Percentiles rank a stretch among this genome's conserved stretches.
Evolutionary conservation across 2,113 vertebrate genomes (phyloP).

Genomic region (Benitochromis conjunctus): DNA sequence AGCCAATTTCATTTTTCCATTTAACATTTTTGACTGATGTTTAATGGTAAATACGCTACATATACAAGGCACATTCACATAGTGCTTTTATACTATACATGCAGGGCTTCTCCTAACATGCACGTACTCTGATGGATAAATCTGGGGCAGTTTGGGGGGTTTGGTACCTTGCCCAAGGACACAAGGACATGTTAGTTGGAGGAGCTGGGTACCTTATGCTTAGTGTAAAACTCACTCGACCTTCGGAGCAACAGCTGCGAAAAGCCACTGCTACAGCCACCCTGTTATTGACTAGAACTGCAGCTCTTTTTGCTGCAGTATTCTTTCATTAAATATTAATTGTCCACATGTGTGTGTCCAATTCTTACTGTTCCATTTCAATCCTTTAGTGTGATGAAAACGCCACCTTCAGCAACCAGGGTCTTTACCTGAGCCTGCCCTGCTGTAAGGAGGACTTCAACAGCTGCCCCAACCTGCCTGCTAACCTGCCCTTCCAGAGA

Average conservation of each 20-base stretch:
- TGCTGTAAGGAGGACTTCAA: conserved; percentile 96
- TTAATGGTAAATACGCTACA: neutral
- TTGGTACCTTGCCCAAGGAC: neutral
- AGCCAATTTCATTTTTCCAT: neutral
- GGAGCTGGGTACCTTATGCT: neutral
- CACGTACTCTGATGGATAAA: neutral
- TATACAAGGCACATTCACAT: neutral
- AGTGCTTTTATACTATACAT: neutral
- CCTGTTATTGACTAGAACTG: neutral
- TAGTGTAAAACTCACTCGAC: neutral
- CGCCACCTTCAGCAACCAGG: conserved; percentile 93
- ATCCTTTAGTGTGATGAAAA: conserved; percentile 88
- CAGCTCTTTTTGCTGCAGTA: neutral
- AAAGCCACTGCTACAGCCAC: neutral
- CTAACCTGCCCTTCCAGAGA: conserved; percentile 92
- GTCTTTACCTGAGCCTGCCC: conserved; percentile 90
- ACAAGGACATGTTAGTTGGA: neutral
- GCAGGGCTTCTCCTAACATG: neutral
- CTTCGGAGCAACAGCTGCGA: neutral
- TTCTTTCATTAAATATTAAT: neutral
- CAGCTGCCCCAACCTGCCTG: conserved; percentile 87
- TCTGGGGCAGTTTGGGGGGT: neutral
- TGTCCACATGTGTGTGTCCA: neutral
- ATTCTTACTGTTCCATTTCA: neutral
- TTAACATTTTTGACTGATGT: neutral